These are phyloP conservation scores for Argyresthia albistria DNA, from an alignment of 2,888 invertebrate genomes.

Conservation along the genomic window DNA sequence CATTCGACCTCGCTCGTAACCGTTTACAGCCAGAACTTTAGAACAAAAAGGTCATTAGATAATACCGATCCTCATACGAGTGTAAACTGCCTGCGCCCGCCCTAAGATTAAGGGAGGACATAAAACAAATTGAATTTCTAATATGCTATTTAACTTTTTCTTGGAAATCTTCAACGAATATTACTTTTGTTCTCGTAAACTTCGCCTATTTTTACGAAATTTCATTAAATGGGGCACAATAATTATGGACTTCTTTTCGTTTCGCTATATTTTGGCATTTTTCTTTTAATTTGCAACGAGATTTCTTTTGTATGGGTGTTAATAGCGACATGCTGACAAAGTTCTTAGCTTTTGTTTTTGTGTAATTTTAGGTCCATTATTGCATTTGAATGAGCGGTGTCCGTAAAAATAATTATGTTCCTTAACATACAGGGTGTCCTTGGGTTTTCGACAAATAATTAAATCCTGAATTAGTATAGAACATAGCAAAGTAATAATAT, in stretches of 20 bases:
- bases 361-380: neutral
- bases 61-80: no score
- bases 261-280: neutral
- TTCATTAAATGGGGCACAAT: conserved; percentile 39
- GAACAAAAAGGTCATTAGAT: no score
- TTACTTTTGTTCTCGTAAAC: conserved; percentile 46
- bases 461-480: no score
- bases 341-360: neutral
- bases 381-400: neutral
- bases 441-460: no score
- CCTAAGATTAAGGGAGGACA: conserved; percentile 22
- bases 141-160: conserved; percentile 62
- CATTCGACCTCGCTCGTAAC: no score
- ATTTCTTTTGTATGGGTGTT: no score
- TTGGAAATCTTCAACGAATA: conserved; percentile 35
- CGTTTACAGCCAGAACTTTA: no score
- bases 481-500: no score
- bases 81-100: neutral
- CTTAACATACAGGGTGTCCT: no score
- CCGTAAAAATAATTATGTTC: neutral
- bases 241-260: conserved; percentile 16
- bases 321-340: no score
- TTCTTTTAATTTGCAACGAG: neutral
- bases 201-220: conserved; percentile 47
- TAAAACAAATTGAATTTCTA: conserved; percentile 57